A percentile compares a stretch with the other conserved stretches of the same genome.
These are phyloP conservation scores for Coptodon bakossiorum DNA, from an alignment of 2,113 vertebrate genomes.

Conservation along the genomic window DNA sequence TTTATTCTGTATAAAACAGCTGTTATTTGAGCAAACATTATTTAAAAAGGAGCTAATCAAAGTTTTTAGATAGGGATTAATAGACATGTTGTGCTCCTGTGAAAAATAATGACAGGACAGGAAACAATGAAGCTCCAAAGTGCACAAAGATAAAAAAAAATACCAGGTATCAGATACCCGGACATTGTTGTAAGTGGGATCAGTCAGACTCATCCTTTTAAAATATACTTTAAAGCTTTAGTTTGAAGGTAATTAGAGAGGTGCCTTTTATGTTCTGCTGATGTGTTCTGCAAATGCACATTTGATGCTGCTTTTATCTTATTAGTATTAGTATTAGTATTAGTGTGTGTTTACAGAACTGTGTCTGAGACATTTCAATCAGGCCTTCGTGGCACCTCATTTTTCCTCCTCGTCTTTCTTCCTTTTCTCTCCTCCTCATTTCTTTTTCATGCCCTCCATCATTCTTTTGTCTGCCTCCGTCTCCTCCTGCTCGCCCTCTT, in stretches of 20 bases:
- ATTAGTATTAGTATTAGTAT: neutral
- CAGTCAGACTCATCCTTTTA: neutral
- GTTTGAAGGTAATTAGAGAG: neutral
- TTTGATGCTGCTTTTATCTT: neutral
- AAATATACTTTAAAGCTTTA: neutral
- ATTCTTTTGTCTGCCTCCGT: neutral
- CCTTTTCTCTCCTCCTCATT: neutral
- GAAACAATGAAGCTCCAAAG: neutral
- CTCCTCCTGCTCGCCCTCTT: neutral
- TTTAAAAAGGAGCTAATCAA: neutral
- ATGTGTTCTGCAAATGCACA: neutral
- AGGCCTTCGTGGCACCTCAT: neutral
- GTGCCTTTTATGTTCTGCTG: neutral
- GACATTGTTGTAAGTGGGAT: neutral
- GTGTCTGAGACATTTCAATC: neutral
- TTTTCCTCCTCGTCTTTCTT: neutral
- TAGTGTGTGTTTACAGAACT: neutral
- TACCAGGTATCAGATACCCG: neutral
- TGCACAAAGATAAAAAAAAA: neutral
- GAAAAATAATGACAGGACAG: neutral
- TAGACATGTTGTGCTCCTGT: rapidly evolving
- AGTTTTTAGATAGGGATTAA: neutral
- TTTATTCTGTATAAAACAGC: neutral
- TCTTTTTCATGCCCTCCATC: neutral
- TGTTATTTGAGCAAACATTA: neutral